These are phyloP conservation scores for Xenops minutus DNA, from an alignment of 2,797 vertebrate species.

Conservation along the genomic window DNA sequence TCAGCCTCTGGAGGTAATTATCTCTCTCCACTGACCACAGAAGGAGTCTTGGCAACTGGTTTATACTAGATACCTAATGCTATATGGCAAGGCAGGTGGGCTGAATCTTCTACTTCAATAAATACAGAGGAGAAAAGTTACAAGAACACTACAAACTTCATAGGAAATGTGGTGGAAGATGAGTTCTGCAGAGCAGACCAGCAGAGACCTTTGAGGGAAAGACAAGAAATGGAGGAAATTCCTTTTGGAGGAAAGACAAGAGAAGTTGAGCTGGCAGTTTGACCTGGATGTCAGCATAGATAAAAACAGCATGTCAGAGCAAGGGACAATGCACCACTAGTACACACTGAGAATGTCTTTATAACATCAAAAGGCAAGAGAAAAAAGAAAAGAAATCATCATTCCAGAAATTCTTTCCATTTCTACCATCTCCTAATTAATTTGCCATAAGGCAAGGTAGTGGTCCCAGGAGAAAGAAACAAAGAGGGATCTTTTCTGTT, in stretches of 20 bases:
- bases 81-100: constrained; percentile 3
- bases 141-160: not conserved
- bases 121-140: not conserved
- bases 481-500: not conserved
- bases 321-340: not conserved
- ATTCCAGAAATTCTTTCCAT: not conserved
- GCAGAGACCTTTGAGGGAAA: not conserved
- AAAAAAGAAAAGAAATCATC: not conserved
- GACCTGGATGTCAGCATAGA: not conserved
- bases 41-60: not conserved
- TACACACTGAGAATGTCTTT: not conserved
- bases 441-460: not conserved
- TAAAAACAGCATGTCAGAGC: not conserved
- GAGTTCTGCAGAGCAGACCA: not conserved
- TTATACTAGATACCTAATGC: not conserved
- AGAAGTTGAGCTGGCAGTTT: not conserved
- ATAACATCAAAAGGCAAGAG: not conserved
- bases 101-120: not conserved
- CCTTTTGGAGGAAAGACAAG: not conserved
- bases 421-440: not conserved
- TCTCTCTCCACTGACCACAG: not conserved
- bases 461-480: not conserved
- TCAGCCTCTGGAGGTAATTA: not conserved
- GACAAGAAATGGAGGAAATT: not conserved
- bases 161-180: not conserved